phyloP scores from a whole-genome alignment of 2,888 invertebrate species.

The Geophilus truncorum region DNA sequence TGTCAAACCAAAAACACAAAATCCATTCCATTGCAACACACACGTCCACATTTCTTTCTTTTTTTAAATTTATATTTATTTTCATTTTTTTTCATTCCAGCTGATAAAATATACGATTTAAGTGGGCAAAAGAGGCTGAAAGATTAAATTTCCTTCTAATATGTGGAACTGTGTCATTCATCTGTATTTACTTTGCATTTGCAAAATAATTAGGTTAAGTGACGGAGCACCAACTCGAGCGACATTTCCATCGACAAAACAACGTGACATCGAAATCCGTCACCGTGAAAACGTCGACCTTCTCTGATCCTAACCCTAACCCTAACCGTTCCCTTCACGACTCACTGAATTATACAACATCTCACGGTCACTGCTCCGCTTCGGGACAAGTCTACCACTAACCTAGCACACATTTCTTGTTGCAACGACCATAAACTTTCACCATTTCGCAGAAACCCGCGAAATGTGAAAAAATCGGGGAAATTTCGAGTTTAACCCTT shows the following conservation, averaged over 20 bases:
- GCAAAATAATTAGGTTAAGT: background rate
- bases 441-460: background rate
- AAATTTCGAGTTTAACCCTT: background rate
- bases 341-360: too few species aligned
- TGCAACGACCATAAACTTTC: background rate
- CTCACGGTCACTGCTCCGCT: background rate
- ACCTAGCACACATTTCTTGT: too few species aligned
- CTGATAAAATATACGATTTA: too few species aligned
- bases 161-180: background rate
- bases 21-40: too few species aligned
- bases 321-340: too few species aligned
- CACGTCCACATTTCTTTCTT: too few species aligned
- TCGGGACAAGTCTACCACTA: too few species aligned
- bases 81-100: too few species aligned
- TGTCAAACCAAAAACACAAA: too few species aligned
- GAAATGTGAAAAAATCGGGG: background rate
- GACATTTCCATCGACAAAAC: too few species aligned
- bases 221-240: background rate
- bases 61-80: too few species aligned
- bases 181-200: background rate
- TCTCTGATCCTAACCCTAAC: too few species aligned
- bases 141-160: background rate
- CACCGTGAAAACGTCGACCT: background rate
- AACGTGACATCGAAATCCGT: background rate
- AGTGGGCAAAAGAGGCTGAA: background rate